Percentiles rank a stretch among this genome's conserved stretches.
These are phyloP conservation scores for Tetragonula carbonaria DNA, from an alignment of 2,888 invertebrate species.

Conservation along the genomic window DNA sequence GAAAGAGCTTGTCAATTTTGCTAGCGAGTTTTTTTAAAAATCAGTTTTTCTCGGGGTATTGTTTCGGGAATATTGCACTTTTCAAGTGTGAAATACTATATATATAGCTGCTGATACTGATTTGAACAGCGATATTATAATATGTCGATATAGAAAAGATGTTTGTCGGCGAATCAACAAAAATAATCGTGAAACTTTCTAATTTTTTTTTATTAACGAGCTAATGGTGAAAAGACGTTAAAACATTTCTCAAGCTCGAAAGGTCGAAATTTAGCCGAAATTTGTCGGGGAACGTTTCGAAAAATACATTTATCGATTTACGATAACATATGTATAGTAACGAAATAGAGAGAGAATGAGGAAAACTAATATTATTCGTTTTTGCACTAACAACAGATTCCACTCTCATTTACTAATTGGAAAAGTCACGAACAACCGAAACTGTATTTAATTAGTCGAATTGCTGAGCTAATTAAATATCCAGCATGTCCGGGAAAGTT, in stretches of 20 bases:
- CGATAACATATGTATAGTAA: background rate
- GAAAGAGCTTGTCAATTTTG: too few relatives aligned
- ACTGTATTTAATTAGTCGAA: slow-evolving; percentile 27
- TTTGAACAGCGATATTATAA: too few relatives aligned
- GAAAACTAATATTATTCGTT: slow-evolving; percentile 17
- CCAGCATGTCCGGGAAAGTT: slow-evolving; percentile 17
- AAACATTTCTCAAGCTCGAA: background rate
- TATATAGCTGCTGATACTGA: too few relatives aligned
- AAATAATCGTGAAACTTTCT: too few relatives aligned
- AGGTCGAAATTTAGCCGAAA: background rate
- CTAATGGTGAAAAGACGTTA: background rate
- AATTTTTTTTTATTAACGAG: background rate
- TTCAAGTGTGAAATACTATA: too few relatives aligned
- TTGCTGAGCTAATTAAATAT: slow-evolving; percentile 34
- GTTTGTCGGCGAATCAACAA: too few relatives aligned
- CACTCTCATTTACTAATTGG: slow-evolving; percentile 37
- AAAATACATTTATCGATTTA: slow-evolving; percentile 22
- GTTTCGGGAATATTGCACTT: too few relatives aligned
- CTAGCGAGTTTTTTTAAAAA: too few relatives aligned
- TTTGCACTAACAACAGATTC: slow-evolving; percentile 13
- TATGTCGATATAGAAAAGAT: background rate
- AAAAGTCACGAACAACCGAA: slow-evolving; percentile 18
- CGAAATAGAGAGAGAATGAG: background rate
- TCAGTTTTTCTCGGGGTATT: too few relatives aligned
- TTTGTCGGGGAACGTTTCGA: background rate